Base-by-base conservation (phyloP, 1,140 invertebrate genomes). In the Bradynema listronoti region DNA sequence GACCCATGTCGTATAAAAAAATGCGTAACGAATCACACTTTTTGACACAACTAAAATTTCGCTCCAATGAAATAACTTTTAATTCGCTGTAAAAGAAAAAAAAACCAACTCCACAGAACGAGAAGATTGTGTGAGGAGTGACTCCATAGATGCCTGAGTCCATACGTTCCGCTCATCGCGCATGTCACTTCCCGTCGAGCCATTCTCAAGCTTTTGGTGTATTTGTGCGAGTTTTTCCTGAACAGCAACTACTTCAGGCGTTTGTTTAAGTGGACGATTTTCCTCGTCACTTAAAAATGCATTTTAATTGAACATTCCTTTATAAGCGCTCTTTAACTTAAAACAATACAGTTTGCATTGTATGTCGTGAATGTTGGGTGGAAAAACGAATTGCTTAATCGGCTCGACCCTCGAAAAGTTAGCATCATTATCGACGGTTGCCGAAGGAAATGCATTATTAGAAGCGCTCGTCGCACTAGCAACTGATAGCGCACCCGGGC, bases 261-360 rank as follows among this genome's bases (percentile, higher is more conserved):
- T 83, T 1, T 84, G 83, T 49, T 89, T 87, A 41, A 90, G 79
- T 33, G 83, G 83, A 3, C 87, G 88, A 77, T 90, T 88, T 25
- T 87, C 87, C 57, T 85, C 84, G 69, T 91, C 88, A n/a, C 88
- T 88, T 70, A 46, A 68, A 36, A 24, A 72, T 54, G 55, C 58
- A 5, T 32, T 54, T 29, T 36, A 24, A 61, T 61, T 22, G 71
- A 29, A 36, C n/a, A 52, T 61, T 60, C 9, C 32, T 30, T 27
- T 63, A 56, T 50, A 22, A 9, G 16, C 19, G 30, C 32, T 6
- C 25, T 50, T 39, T 53, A 27, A 24, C 9, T n/a, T 29, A 11
- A 52, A 60, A 5, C 6, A 30, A 27, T 82, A 89, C 87, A 86
- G 85, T 83, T 87, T 86, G 68, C 88, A 90, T 11, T 84, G 82